Conservation (phyloP, 2,113 vertebrate species). For the Sinocyclocheilus anshuiensis region DNA sequence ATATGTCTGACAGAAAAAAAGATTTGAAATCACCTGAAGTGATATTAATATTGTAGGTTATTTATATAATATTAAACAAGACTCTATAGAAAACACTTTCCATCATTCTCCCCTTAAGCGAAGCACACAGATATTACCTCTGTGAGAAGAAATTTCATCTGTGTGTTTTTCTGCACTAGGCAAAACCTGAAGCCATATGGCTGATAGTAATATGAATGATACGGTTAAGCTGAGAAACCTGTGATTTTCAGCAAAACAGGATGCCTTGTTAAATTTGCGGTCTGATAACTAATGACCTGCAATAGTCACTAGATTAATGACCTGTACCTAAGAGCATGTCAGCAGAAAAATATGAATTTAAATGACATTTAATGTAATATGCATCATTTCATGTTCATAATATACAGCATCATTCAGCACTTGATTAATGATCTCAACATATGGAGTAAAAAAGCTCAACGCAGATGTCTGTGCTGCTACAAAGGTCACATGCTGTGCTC, state of each 20-base stretch:
- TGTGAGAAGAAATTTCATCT: neutral
- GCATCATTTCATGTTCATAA: conserved; percentile 42
- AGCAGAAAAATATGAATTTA: conserved; percentile 49
- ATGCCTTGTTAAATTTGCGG: conserved; percentile 27
- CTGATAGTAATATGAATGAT: neutral
- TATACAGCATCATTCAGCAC: conserved; percentile 26
- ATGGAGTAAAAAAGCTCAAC: conserved; percentile 27
- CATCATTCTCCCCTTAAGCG: conserved; percentile 8
- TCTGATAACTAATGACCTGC: conserved; percentile 18
- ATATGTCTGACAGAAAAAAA: neutral
- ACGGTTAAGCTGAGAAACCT: neutral
- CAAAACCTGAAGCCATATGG: conserved; percentile 3
- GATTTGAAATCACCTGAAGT: neutral
- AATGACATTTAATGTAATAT: conserved; percentile 31
- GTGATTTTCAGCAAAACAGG: conserved; percentile 5
- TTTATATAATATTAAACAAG: conserved; percentile 16
- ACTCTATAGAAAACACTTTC: neutral
- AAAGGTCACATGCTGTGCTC: conserved; percentile 23
- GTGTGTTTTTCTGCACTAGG: neutral
- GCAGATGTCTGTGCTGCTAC: neutral
- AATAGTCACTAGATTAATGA: conserved; percentile 48
- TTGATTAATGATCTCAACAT: conserved; percentile 49
- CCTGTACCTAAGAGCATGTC: conserved; percentile 44
- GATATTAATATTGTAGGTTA: neutral
- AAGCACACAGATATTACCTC: neutral